Evolutionary conservation across 2,797 vertebrate species (phyloP).

Genomic region (Gadopsis marmoratus): DNA sequence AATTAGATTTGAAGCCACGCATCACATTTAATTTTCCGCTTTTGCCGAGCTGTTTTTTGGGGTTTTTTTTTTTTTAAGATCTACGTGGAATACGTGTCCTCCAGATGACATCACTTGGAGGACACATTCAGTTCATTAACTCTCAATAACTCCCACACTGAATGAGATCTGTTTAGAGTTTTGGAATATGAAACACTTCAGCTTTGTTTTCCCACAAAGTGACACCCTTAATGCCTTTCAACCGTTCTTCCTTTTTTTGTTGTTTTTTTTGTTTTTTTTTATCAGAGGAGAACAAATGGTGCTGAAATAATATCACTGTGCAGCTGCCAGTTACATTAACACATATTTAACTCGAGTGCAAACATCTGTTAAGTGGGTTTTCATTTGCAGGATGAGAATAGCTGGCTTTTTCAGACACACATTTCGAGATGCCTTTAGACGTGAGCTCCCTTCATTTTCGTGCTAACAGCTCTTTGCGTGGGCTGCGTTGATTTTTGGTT

Average conservation of each 20-base stretch:
- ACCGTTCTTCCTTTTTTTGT: background rate
- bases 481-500: background rate
- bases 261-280: background rate
- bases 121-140: constrained; percentile 54
- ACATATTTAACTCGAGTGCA: constrained; percentile 35
- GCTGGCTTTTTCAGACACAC: background rate
- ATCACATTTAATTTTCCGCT: constrained; percentile 31
- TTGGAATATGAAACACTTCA: constrained; percentile 9
- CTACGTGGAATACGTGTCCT: constrained; percentile 30
- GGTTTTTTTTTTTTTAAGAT: background rate
- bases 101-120: constrained; percentile 28
- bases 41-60: background rate
- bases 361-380: constrained; percentile 34
- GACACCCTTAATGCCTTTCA: constrained; percentile 20
- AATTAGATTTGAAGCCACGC: constrained; percentile 32
- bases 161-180: constrained; percentile 15
- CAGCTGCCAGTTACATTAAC: constrained; percentile 42
- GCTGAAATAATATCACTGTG: constrained; percentile 3
- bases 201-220: constrained; percentile 17
- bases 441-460: background rate
- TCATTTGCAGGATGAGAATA: constrained; percentile 12
- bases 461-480: background rate
- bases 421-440: constrained; percentile 3
- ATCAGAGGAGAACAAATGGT: constrained; percentile 30
- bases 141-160: constrained; percentile 2